phyloP scores from a whole-genome alignment of 2,888 invertebrate genomes.

The Slavum lentiscoides region DNA sequence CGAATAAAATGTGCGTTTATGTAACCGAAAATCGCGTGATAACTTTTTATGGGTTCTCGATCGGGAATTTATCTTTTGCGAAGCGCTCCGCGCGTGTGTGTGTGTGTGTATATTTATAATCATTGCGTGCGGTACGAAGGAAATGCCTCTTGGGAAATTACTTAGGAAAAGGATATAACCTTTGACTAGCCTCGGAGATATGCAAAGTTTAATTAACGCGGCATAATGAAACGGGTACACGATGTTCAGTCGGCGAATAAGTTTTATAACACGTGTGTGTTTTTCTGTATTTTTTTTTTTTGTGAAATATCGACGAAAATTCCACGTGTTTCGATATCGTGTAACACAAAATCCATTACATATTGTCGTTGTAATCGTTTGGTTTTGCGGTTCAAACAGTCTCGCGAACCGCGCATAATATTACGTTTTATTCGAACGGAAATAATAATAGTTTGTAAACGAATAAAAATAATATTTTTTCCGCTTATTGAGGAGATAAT shows the following conservation, averaged over 20 bases:
- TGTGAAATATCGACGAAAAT: too few relatives aligned
- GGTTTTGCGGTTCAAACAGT: too few relatives aligned
- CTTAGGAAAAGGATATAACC: background rate
- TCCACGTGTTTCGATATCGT: too few relatives aligned
- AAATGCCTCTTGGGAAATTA: constrained; percentile 33
- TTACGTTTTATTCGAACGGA: too few relatives aligned
- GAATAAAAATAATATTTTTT: too few relatives aligned
- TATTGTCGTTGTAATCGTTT: too few relatives aligned
- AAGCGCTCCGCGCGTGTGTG: background rate
- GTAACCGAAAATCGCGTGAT: constrained; percentile 30
- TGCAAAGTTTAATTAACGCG: constrained; percentile 32
- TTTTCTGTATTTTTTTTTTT: too few relatives aligned
- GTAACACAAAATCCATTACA: too few relatives aligned
- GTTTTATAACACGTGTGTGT: too few relatives aligned
- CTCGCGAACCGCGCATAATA: too few relatives aligned
- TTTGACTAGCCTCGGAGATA: constrained; percentile 28
- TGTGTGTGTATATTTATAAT: background rate
- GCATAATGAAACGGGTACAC: background rate
- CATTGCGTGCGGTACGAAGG: constrained; percentile 21
- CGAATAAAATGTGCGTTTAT: background rate
- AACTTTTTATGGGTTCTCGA: constrained; percentile 11
- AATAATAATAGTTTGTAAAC: too few relatives aligned
- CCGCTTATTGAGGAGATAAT: too few relatives aligned
- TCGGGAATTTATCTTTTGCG: background rate
- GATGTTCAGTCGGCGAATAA: background rate